Evolutionary conservation across 1,140 invertebrate species (phyloP).

Genomic region (Pteromalus puparum): DNA sequence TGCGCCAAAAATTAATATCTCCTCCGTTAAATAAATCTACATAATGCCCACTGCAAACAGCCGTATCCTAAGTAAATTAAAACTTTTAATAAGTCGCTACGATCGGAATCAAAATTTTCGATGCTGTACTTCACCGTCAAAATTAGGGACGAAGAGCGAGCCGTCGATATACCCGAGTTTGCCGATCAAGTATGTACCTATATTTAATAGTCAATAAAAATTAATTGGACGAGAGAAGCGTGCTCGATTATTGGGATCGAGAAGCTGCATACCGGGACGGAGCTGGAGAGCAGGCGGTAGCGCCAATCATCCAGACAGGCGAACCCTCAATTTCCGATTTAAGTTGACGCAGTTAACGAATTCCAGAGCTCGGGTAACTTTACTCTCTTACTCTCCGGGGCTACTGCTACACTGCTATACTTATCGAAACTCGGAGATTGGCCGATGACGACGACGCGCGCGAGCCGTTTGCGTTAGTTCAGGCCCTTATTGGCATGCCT

Average conservation of each 20-base stretch:
- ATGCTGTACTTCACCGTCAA: neutral
- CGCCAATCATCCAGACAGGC: neutral
- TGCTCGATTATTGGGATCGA: neutral
- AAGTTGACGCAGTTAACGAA: conserved; percentile 45
- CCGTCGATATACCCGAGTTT: no score
- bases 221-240: conserved; percentile 21
- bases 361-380: conserved; percentile 26
- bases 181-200: neutral
- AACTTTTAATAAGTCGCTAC: no score
- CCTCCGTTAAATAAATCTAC: no score
- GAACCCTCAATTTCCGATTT: conserved; percentile 41
- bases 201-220: conserved; percentile 33
- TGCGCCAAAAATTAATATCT: no score
- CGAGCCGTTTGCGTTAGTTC: neutral
- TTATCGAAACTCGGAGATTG: conserved; percentile 36
- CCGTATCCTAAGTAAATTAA: no score
- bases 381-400: neutral
- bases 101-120: no score
- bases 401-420: conserved; percentile 8
- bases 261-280: neutral
- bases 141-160: neutral
- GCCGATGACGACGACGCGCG: neutral
- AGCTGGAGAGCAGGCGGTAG: neutral
- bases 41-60: no score
- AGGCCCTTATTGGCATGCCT: neutral